Base-by-base conservation (phyloP, 1,140 invertebrate genomes). In the Drosophila busckii region DNA sequence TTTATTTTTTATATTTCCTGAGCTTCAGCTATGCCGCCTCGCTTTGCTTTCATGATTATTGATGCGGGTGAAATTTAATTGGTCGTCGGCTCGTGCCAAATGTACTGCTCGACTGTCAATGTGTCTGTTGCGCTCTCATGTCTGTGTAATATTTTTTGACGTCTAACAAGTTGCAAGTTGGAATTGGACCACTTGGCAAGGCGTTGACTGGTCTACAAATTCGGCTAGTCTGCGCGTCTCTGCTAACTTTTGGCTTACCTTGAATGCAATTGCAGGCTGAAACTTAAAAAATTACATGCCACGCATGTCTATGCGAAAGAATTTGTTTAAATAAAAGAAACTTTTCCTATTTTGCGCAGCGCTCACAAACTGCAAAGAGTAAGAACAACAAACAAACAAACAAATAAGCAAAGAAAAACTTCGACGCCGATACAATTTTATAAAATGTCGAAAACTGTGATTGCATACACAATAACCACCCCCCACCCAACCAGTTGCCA, bases 1-100 rank as follows among this genome's bases (percentile, higher is more conserved):
- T 48, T 61, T 60, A 62, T 49, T 68, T 64, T 37, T 48, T 32
- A n/a, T n/a, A n/a, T n/a, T n/a, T n/a, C n/a, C n/a, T n/a, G n/a
- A n/a, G n/a, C n/a, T n/a, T n/a, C n/a, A 44, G 58, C 31, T 63
- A 52, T 49, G 41, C 42, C 42, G 49, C 4, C 35, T n/a, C 17
- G 34, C 56, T 55, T 53, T 84, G 71, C 80, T 84, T 84, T 84
- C 65, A 84, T 78, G 71, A 62, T 84, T 73, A 76, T 84, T 78
- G 80, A 84, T 80, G 80, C 80, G 71, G 73, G 71, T 84, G 60
- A 80, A 80, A 84, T 84, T 84, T 84, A 84, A 84, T 84, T 84
- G 80, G 80, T 70, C n/a, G n/a, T n/a, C 60, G 54, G 19, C 42
- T 17, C 53, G 31, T 48, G 59, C 37, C 26, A 31, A 49, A 49